Evolutionary conservation across 2,113 vertebrate genomes (phyloP).

Genomic region (Terrapene triunguis): DNA sequence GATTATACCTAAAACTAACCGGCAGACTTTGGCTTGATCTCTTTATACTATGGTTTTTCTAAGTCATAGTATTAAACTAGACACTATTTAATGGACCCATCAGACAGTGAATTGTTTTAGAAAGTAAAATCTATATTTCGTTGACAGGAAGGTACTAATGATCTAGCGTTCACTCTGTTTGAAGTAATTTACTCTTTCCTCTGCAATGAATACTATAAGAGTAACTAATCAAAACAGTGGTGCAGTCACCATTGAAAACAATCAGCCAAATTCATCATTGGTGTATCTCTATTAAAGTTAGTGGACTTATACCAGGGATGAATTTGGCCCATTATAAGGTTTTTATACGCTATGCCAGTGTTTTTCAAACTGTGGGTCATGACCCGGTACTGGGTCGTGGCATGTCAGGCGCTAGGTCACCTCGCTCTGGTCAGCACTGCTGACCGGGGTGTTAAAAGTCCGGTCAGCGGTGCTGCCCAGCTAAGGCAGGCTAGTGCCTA

Average conservation of each 20-base stretch:
- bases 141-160: constrained; percentile 39
- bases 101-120: not conserved
- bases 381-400: too few relatives aligned
- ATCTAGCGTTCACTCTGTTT: constrained; percentile 28
- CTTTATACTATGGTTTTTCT: not conserved
- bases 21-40: not conserved
- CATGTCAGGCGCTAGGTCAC: too few relatives aligned
- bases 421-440: too few relatives aligned
- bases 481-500: too few relatives aligned
- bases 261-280: not conserved
- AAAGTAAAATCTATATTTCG: constrained; percentile 11
- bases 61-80: not conserved
- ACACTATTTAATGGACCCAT: not conserved
- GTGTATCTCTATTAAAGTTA: not conserved
- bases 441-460: too few relatives aligned
- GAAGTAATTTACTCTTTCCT: constrained; percentile 46
- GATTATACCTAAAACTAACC: not conserved
- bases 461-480: too few relatives aligned
- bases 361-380: too few relatives aligned
- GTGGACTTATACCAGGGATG: not conserved
- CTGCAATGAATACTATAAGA: not conserved
- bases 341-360: not conserved
- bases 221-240: not conserved
- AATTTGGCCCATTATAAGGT: not conserved
- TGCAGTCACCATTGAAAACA: constrained; percentile 18